Evolutionary conservation across 2,888 invertebrate species (phyloP), one percentile per base, ranked within the genome.

Genomic region (Polylopha cassiicola): DNA sequence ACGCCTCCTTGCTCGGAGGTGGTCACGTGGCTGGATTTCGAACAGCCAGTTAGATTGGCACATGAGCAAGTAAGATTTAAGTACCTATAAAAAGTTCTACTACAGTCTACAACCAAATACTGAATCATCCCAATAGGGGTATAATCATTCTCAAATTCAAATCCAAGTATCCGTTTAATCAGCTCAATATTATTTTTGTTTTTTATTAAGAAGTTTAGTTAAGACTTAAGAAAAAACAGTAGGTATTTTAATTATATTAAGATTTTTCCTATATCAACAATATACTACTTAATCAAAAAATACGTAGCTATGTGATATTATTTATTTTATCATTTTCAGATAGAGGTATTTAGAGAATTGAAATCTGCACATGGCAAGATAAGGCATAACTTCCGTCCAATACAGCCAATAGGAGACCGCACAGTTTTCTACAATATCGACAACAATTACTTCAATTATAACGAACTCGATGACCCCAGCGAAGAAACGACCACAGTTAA

Each of bases 1-100:
- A 95, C 95, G 2, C 95, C 95, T 2, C 95, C 95, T 0, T 93
- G 93, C 54, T 89, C 89, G 11, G 95, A 96, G 80, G 91, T 93
- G 30, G 95, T 95, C 22, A 91, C 90, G 22, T 96, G 95, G 95
- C 89, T 95, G 41, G 93, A 95, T 56, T 94, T 93, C 59, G 89
- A 89, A 53, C 86, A 91, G 44, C 91, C 93, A 0, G 89, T 95
- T 3, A 72, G 82, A 45, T 75, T 93, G 38, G 89, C 91, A 0
- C 89, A 89, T 48, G 76, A 87, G 23, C 91, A 92, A 88, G 93
- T 91, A 67, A 45, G 46, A n/a, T 34, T 23, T 11, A 4, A 15
- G 21, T 20, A 20, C 7, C 20, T 7, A 20, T 20, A 4, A 2
- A 20, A 20, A 20, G n/a, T n/a, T n/a, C n/a, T 4, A 4, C 20